A percentile compares a stretch with the other conserved stretches of the same genome.
Evolutionary conservation across 2,888 invertebrate species (phyloP).

Genomic region (Bembecia ichneumoniformis): DNA sequence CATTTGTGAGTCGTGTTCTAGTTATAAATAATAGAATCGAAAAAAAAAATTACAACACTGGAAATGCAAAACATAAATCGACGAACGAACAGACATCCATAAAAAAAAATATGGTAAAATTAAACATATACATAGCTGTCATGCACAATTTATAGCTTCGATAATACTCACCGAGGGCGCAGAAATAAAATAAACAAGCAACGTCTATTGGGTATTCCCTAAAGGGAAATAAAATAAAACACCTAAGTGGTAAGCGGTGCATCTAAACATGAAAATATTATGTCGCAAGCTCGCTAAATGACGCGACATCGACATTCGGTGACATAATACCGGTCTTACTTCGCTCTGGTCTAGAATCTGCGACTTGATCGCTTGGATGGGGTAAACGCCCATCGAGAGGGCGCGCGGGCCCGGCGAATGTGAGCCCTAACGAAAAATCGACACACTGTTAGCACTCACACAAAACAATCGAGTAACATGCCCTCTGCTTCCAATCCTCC

Average conservation of each 20-base stretch:
- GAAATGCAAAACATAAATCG: no score
- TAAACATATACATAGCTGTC: slow-evolving; percentile 24
- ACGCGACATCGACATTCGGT: slow-evolving; percentile 48
- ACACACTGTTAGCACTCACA: slow-evolving; percentile 75
- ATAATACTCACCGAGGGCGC: slow-evolving; percentile 14
- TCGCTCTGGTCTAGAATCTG: slow-evolving; percentile 88
- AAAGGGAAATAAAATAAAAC: slow-evolving; percentile 33
- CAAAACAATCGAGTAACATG: slow-evolving; percentile 61
- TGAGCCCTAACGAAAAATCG: slow-evolving; percentile 82
- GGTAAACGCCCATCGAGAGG: slow-evolving; percentile 91
- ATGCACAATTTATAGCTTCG: slow-evolving; percentile 48
- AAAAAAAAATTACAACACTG: no score
- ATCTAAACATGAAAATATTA: slow-evolving; percentile 63
- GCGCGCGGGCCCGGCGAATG: slow-evolving; percentile 93
- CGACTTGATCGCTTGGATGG: slow-evolving; percentile 90
- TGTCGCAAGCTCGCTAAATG: slow-evolving; percentile 54
- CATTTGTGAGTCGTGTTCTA: no score
- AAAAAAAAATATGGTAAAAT: no score
- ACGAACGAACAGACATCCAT: no score
- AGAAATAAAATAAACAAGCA: slow-evolving; percentile 3
- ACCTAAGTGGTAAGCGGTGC: slow-evolving; percentile 70
- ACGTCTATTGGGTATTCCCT: not conserved
- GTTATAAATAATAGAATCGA: no score
- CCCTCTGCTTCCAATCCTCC: slow-evolving; percentile 13
- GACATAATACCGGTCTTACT: slow-evolving; percentile 79